Conservation (phyloP, 1,140 invertebrate genomes). For the Drosophila sp. region DNA sequence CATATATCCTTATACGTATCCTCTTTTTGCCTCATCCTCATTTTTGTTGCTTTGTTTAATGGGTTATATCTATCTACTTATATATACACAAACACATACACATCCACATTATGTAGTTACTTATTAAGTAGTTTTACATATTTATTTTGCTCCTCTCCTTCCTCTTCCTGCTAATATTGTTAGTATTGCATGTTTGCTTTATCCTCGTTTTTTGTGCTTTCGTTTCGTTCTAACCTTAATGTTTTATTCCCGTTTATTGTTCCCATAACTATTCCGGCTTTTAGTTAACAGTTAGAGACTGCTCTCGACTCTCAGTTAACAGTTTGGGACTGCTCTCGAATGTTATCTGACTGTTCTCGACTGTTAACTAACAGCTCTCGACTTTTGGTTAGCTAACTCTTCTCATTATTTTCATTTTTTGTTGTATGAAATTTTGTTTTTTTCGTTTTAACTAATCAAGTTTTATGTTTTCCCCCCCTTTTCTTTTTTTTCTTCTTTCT, state of each 20-base stretch:
- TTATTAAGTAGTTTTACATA: background rate
- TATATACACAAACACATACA: conserved; percentile 29
- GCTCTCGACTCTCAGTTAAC: no score
- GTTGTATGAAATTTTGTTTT: conserved; percentile 57
- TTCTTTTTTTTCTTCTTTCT: conserved; percentile 60
- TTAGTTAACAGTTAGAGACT: conserved; percentile 29
- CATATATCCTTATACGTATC: background rate
- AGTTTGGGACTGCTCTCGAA: no score
- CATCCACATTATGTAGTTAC: conserved; percentile 5
- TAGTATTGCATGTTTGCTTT: conserved; percentile 7
- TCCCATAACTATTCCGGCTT: background rate
- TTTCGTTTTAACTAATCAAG: conserved; percentile 74
- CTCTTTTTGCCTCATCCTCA: conserved; percentile 51
- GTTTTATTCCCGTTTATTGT: background rate
- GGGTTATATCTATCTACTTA: conserved; percentile 42
- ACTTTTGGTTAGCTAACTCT: conserved; percentile 31
- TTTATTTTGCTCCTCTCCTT: background rate
- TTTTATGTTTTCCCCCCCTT: conserved; percentile 76
- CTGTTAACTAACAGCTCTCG: no score
- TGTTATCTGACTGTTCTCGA: no score
- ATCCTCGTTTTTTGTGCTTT: background rate
- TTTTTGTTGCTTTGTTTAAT: conserved; percentile 68
- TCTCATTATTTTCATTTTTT: conserved; percentile 23
- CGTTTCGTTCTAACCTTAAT: background rate
- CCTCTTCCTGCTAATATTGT: background rate